Evolutionary conservation across 1,140 invertebrate genomes (phyloP).

Genomic region (Drosophila willistoni): DNA sequence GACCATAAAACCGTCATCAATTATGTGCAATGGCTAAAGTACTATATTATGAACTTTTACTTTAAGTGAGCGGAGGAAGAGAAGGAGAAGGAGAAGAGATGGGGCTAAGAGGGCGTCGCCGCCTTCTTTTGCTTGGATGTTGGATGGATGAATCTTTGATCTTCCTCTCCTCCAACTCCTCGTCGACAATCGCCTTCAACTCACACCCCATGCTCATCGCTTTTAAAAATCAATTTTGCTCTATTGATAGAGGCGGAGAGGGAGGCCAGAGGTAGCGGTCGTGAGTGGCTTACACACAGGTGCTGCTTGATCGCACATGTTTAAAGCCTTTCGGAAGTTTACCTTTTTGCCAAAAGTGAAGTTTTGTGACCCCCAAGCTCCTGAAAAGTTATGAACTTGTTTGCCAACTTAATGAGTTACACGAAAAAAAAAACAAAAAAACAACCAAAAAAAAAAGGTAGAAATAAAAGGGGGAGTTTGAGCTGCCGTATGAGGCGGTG

Average conservation of each 20-base stretch:
- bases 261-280: no score
- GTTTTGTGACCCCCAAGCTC: conserved; percentile 48
- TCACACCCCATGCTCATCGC: background rate
- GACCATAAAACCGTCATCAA: conserved; percentile 31
- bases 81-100: background rate
- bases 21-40: conserved; percentile 17
- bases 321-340: conserved; percentile 63
- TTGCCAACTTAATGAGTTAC: conserved; percentile 67
- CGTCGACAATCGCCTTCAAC: background rate
- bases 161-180: conserved; percentile 26
- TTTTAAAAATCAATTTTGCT: conserved; percentile 70
- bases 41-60: conserved; percentile 38
- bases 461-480: conserved; percentile 32
- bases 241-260: conserved; percentile 31
- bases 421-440: conserved; percentile 13
- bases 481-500: conserved; percentile 36
- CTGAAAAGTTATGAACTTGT: conserved; percentile 74
- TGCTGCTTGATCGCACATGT: conserved; percentile 53
- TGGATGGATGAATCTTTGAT: conserved; percentile 8
- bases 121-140: background rate
- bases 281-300: conserved; percentile 22
- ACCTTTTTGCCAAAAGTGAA: conserved; percentile 17
- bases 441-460: background rate
- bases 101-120: no score
- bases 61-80: conserved; percentile 29